These are phyloP conservation scores for Esox lucius DNA, from an alignment of 2,797 vertebrate genomes.

Conservation along the genomic window DNA sequence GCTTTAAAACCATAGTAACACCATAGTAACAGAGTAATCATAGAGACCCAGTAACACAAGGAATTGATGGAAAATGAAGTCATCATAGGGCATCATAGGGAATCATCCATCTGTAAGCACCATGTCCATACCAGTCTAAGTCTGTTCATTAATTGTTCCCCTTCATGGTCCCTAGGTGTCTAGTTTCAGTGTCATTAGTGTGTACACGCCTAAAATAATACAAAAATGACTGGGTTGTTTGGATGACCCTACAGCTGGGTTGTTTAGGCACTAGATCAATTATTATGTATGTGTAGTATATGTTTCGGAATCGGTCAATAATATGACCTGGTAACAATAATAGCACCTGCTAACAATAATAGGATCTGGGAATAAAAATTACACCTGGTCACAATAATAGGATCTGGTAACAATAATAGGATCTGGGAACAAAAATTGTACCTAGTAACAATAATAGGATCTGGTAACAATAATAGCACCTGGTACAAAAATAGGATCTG, in stretches of 20 bases:
- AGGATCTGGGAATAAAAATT: too few species aligned
- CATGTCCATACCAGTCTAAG: neutral
- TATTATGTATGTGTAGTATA: neutral
- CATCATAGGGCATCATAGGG: neutral
- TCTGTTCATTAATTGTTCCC: slow-evolving; percentile 11
- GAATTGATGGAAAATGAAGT: neutral
- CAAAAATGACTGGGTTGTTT: slow-evolving; percentile 12
- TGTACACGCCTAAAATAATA: slow-evolving; percentile 49
- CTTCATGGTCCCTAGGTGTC: slow-evolving; percentile 59
- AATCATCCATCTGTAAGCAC: neutral
- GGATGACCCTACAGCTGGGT: too few species aligned
- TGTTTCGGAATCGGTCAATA: too few species aligned
- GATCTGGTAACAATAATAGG: too few species aligned
- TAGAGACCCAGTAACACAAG: slow-evolving; percentile 17
- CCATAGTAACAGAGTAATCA: slow-evolving; percentile 29
- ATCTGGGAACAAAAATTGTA: too few species aligned
- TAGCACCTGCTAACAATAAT: too few species aligned
- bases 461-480: too few species aligned
- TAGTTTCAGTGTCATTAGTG: slow-evolving; percentile 32
- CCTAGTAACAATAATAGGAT: too few species aligned
- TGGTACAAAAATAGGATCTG: too few species aligned
- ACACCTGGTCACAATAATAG: too few species aligned
- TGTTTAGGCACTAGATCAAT: too few species aligned
- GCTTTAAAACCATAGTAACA: slow-evolving; percentile 63
- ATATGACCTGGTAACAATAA: too few species aligned